Evolutionary conservation across 2,113 vertebrate genomes (phyloP).

Genomic region (Amphiprion ocellaris): DNA sequence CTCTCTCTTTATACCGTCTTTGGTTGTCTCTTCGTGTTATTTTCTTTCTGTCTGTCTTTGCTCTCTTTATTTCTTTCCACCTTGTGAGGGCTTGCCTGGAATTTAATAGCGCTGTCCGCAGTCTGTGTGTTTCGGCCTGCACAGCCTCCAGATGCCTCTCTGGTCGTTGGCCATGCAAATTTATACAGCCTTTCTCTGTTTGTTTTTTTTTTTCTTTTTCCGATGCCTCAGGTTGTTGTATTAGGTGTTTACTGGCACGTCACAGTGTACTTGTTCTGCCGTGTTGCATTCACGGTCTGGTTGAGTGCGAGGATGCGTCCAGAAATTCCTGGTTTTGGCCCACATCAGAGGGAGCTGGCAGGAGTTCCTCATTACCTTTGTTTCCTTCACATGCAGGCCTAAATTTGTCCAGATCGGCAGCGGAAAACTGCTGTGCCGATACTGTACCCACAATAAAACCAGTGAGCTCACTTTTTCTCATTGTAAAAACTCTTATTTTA

Average conservation of each 20-base stretch:
- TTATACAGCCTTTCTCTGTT: neutral
- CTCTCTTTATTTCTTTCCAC: constrained; percentile 11
- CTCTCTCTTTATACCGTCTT: neutral
- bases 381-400: neutral
- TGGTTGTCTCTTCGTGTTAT: neutral
- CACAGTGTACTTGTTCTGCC: neutral
- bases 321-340: neutral
- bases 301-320: constrained; percentile 2
- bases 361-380: constrained; percentile 24
- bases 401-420: constrained; percentile 18
- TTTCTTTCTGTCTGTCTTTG: neutral
- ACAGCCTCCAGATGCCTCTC: neutral
- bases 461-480: constrained; percentile 29
- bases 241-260: neutral
- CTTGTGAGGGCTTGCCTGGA: constrained; percentile 70
- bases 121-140: constrained; percentile 20
- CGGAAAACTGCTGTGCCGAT: constrained; percentile 21
- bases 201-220: neutral
- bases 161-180: neutral
- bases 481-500: constrained; percentile 24
- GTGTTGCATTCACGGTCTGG: constrained; percentile 24
- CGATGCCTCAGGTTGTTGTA: neutral
- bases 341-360: constrained; percentile 25
- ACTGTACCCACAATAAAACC: constrained; percentile 22
- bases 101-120: constrained; percentile 46